These are phyloP conservation scores for Montipora capricornis DNA, from an alignment of 64 coral and sea anemone species.

Conservation along the genomic window DNA sequence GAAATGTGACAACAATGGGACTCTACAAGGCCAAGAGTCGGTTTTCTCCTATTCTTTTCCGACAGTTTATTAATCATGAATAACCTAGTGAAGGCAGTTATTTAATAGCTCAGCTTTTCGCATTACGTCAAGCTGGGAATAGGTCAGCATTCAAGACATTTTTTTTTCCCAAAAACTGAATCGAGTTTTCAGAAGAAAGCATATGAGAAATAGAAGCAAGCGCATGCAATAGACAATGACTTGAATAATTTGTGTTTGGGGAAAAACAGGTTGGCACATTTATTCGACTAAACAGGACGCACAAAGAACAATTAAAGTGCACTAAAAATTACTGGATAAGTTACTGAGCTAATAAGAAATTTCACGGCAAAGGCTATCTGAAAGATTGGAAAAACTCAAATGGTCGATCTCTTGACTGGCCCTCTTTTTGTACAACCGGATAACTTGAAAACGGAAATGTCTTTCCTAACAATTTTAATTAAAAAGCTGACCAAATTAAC, in stretches of 20 bases:
- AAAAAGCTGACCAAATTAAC: slow-evolving; percentile 23
- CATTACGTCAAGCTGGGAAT: slow-evolving; percentile 29
- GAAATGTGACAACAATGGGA: neutral
- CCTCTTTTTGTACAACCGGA: too few species aligned
- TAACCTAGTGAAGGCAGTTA: slow-evolving; percentile 27
- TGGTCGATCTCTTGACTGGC: neutral
- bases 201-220: too few species aligned
- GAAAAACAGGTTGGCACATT: neutral
- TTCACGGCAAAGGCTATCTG: neutral
- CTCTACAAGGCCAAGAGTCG: neutral
- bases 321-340: slow-evolving; percentile 23
- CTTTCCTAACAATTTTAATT: slow-evolving; percentile 16
- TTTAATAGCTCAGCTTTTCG: slow-evolving; percentile 33
- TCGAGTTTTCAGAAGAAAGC: neutral
- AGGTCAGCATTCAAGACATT: slow-evolving; percentile 5
- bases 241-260: neutral
- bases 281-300: neutral
- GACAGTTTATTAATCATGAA: slow-evolving; percentile 50
- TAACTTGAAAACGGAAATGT: neutral
- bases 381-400: neutral
- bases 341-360: neutral
- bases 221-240: neutral
- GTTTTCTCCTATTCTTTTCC: neutral
- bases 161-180: neutral
- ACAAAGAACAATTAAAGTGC: neutral